Percentiles rank a stretch among this genome's conserved stretches.
phyloP scores from a whole-genome alignment of 2,113 vertebrate genomes.

The Baryphthengus martii region DNA sequence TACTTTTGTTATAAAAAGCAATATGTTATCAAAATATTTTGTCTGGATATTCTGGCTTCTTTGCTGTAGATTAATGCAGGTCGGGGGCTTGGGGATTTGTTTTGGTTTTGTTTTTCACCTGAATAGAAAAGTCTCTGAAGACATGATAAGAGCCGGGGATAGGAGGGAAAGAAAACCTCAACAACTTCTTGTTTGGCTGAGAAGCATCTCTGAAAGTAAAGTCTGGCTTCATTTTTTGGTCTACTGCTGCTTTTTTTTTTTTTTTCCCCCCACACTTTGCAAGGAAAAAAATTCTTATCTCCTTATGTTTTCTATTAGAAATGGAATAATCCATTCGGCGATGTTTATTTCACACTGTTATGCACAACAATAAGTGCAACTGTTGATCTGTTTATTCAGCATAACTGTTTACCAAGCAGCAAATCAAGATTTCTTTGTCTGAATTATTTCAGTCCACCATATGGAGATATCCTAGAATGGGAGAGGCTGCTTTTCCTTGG shows the following conservation, averaged over 20 bases:
- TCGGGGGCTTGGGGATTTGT: background rate
- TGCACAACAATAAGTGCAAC: background rate
- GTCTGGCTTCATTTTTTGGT: background rate
- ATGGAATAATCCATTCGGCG: background rate
- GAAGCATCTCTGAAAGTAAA: background rate
- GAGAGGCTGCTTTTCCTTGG: background rate
- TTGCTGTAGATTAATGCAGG: background rate
- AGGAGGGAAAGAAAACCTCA: background rate
- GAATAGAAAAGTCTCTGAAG: background rate
- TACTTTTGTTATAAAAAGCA: conserved; percentile 15
- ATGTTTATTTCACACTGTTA: background rate
- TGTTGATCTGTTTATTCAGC: background rate
- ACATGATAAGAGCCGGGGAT: background rate
- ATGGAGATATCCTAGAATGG: background rate
- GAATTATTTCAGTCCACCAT: background rate
- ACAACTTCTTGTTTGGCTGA: background rate
- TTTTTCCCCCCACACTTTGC: background rate
- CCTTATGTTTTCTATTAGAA: background rate
- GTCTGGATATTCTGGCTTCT: background rate
- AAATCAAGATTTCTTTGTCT: background rate
- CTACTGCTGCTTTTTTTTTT: background rate
- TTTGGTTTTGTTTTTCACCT: background rate
- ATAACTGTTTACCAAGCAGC: background rate
- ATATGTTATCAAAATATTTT: background rate
- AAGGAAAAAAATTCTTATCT: background rate